Evolutionary conservation across 2,888 invertebrate species (phyloP).

Genomic region (Drosophila suboccidentalis): DNA sequence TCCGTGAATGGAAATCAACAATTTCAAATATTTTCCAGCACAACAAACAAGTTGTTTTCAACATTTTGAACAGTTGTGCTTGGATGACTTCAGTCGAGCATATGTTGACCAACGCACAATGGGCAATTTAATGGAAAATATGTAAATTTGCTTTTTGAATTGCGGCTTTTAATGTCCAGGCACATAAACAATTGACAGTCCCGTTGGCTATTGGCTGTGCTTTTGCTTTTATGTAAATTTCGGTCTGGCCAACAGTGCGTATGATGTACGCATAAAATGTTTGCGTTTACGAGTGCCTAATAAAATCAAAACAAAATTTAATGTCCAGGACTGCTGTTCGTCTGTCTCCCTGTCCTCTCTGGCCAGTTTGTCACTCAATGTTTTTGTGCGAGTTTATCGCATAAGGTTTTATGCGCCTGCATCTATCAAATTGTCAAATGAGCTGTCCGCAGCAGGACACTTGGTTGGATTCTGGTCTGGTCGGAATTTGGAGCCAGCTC

Average conservation of each 20-base stretch:
- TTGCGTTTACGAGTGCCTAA: slow-evolving; percentile 65
- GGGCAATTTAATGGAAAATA: slow-evolving; percentile 69
- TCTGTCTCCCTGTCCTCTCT: neutral
- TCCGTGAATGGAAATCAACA: slow-evolving; percentile 6
- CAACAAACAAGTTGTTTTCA: slow-evolving; percentile 11
- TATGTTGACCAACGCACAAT: slow-evolving; percentile 54
- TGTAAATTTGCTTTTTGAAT: slow-evolving; percentile 70
- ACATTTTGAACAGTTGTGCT: slow-evolving; percentile 6
- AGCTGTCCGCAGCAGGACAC: slow-evolving; percentile 66
- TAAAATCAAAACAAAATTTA: slow-evolving; percentile 77
- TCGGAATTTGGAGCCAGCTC: slow-evolving; percentile 3
- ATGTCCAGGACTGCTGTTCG: slow-evolving; percentile 32
- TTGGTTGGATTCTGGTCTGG: slow-evolving; percentile 15
- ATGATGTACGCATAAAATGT: slow-evolving; percentile 71
- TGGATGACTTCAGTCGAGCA: slow-evolving; percentile 12
- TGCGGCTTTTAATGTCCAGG: slow-evolving; percentile 64
- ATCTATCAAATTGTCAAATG: slow-evolving; percentile 80
- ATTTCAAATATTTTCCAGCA: slow-evolving; percentile 13
- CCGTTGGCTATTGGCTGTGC: slow-evolving; percentile 49
- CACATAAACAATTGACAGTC: slow-evolving; percentile 63
- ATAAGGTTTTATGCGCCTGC: slow-evolving; percentile 51
- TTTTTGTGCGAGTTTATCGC: slow-evolving; percentile 17
- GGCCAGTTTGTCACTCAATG: slow-evolving; percentile 33
- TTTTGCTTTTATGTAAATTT: slow-evolving; percentile 62
- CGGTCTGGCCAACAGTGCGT: slow-evolving; percentile 67